Evolutionary conservation across 2,113 vertebrate genomes (phyloP).

Genomic region (Mola mola): DNA sequence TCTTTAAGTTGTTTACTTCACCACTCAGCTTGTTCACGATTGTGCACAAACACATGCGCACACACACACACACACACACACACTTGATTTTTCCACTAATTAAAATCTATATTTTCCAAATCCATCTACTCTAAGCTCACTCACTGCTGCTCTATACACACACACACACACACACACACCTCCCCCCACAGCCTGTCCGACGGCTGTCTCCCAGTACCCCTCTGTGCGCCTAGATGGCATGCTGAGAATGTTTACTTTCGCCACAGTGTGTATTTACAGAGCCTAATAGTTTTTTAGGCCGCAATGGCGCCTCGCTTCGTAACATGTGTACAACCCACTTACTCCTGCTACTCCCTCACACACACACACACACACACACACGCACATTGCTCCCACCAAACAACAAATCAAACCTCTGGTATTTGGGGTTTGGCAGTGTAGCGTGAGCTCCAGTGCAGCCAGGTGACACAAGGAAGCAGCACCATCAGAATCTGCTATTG

Average conservation of each 20-base stretch:
- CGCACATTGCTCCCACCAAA: slow-evolving; percentile 41
- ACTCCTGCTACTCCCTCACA: slow-evolving; percentile 32
- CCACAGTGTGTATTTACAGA: slow-evolving; percentile 82
- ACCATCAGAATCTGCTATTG: slow-evolving; percentile 34
- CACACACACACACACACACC: slow-evolving; percentile 40
- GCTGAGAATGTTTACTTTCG: slow-evolving; percentile 80
- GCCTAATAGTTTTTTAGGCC: slow-evolving; percentile 82
- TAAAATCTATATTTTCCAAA: slow-evolving; percentile 68
- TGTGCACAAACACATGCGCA: background rate
- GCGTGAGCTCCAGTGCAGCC: slow-evolving; percentile 23
- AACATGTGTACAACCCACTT: slow-evolving; percentile 75
- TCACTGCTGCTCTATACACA: slow-evolving; percentile 52
- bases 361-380: slow-evolving; percentile 23
- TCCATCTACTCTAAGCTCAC: slow-evolving; percentile 53
- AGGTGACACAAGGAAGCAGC: slow-evolving; percentile 56
- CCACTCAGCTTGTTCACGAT: slow-evolving; percentile 41
- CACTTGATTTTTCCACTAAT: slow-evolving; percentile 42
- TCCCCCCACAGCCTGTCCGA: slow-evolving; percentile 64
- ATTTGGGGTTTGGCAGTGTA: slow-evolving; percentile 57
- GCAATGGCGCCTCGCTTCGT: slow-evolving; percentile 76
- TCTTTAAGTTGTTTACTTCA: slow-evolving; percentile 55
- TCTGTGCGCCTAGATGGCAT: slow-evolving; percentile 78
- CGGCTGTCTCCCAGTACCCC: slow-evolving; percentile 78
- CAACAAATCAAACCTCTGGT: slow-evolving; percentile 66
- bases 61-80: slow-evolving; percentile 26